Conservation (phyloP, 2,888 invertebrate genomes). For the Xylocampa areola region DNA sequence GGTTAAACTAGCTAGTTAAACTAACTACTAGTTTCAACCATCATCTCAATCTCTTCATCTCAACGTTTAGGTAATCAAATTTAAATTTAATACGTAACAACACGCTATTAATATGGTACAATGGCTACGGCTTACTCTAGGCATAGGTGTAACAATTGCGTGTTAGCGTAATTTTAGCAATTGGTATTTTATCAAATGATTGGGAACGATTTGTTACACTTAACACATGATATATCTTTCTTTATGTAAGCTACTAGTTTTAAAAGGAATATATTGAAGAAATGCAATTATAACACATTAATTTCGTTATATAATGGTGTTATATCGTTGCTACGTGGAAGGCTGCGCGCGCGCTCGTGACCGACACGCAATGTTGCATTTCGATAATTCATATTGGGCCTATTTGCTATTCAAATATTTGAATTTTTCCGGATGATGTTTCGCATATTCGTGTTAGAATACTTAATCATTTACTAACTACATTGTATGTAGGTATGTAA, state of each 20-base stretch:
- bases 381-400: conserved; percentile 36
- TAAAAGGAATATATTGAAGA: conserved; percentile 21
- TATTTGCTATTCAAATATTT: conserved; percentile 45
- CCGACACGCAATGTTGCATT: conserved; percentile 60
- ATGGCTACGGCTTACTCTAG: conserved; percentile 2
- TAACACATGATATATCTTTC: conserved; percentile 5
- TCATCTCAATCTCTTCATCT: too few relatives aligned
- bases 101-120: not conserved
- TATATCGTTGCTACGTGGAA: conserved; percentile 40
- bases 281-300: conserved; percentile 9
- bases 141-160: conserved; percentile 21
- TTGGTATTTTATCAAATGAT: conserved; percentile 9
- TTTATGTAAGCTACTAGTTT: conserved; percentile 11
- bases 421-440: conserved; percentile 43
- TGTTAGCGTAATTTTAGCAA: conserved; percentile 14
- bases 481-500: not conserved
- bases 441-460: conserved; percentile 26
- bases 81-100: too few relatives aligned
- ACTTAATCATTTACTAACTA: conserved; percentile 19
- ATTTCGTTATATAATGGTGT: conserved; percentile 41
- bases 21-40: too few relatives aligned
- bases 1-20: too few relatives aligned
- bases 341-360: conserved; percentile 12
- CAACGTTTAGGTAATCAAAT: too few relatives aligned
- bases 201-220: conserved; percentile 10